These are phyloP conservation scores for Platanista minor DNA, from an alignment of 2,113 vertebrate genomes.

Conservation along the genomic window DNA sequence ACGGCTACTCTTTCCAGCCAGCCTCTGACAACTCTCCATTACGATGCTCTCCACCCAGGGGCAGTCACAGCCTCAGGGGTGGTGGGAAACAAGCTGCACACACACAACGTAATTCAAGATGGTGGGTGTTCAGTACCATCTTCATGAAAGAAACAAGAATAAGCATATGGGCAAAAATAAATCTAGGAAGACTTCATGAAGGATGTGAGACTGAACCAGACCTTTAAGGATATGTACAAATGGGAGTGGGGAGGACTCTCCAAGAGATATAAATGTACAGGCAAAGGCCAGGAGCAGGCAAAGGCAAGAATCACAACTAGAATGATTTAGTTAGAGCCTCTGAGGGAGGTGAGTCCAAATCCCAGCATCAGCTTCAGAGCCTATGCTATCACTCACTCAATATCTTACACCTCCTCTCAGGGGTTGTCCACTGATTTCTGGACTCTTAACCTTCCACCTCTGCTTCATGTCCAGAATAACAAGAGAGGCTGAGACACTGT, in stretches of 20 bases:
- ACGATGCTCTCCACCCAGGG: background rate
- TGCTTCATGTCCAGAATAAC: background rate
- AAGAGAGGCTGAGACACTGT: background rate
- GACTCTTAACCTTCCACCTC: background rate
- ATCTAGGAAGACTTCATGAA: background rate
- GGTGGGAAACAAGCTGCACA: background rate
- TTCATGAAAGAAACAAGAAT: background rate
- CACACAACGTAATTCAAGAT: background rate
- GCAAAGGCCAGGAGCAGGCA: background rate
- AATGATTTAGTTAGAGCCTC: background rate
- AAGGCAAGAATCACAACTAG: background rate
- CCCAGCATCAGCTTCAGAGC: background rate
- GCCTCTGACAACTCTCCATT: background rate
- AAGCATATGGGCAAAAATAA: background rate
- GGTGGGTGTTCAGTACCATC: accelerated
- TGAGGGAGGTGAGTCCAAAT: background rate
- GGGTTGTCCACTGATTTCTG: background rate
- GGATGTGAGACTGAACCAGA: background rate
- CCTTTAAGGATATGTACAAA: background rate
- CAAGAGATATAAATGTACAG: background rate
- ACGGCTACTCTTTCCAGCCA: background rate
- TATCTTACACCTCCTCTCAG: background rate
- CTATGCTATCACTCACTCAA: background rate
- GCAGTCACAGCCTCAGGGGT: background rate
- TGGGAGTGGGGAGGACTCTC: background rate